Evolutionary conservation across 2,888 invertebrate genomes (phyloP), one percentile per base, ranked within the genome.

Genomic region (Cremastinae sp.): DNA sequence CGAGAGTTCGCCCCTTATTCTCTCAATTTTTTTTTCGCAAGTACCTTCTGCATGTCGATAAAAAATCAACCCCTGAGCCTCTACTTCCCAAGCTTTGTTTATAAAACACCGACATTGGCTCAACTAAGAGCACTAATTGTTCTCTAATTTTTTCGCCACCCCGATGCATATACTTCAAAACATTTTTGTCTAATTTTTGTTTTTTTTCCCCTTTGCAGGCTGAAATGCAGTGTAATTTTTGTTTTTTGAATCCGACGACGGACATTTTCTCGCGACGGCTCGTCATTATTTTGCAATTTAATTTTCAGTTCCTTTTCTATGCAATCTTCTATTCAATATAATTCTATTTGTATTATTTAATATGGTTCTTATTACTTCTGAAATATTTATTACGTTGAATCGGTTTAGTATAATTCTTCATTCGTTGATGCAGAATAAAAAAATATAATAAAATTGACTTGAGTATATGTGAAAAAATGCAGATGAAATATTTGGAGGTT

Each of bases 141-240:
- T 87, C 84, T 82, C 82, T 88, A 89, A 89, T 88, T 88, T 87
- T 28, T 51, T 86, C 84, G 83, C 84, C 43, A 45, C 59, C 64
- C 56, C 36, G 10, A 53, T 38, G 20, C 36, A n/a, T n/a, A n/a
- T n/a, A n/a, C n/a, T n/a, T n/a, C n/a, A n/a, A n/a, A 49, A 36
- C 12, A 9, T 41, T 41, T 12, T 9, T 2, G 41, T 5, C n/a
- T 41, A 8, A 4, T 45, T 9, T 10, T 49, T 16, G 10, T 45
- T 45, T 54, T 70, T 70, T 43, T 10, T 61, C 12, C 10, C 16
- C 20, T 58, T 20, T 49, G 34, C 1, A 14, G 14, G 9, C 0
- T 12, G 7, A 22, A 7, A 36, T 16, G 20, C 45, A 12, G 12
- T 36, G 16, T n/a, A 14, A n/a, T n/a, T n/a, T n/a, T 28, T 28